A percentile compares a stretch with the other conserved stretches of the same genome.
Conservation (phyloP, 2,888 invertebrate species). For the Phlogophora meticulosa region DNA sequence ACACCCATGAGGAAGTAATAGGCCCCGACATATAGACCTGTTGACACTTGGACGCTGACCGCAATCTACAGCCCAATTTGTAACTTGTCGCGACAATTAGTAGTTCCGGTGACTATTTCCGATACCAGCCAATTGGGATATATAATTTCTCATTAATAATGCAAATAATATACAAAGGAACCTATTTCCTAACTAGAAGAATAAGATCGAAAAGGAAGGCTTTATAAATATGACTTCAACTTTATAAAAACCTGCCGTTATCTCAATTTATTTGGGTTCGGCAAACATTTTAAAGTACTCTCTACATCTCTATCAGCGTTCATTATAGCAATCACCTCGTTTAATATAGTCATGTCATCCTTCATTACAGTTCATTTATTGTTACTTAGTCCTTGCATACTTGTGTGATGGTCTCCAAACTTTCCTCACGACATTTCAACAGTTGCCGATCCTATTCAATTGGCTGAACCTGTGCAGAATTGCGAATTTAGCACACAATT, state of each 20-base stretch:
- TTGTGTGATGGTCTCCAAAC: too few species aligned
- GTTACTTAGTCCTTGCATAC: neutral
- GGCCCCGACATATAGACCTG: neutral
- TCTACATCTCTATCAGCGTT: neutral
- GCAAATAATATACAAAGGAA: slow-evolving; percentile 15
- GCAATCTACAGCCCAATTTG: slow-evolving; percentile 34
- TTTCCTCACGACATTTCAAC: neutral
- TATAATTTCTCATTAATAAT: slow-evolving; percentile 6
- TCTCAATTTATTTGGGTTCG: neutral
- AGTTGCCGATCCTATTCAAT: neutral
- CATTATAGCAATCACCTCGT: neutral
- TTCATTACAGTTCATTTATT: neutral
- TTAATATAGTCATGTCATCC: neutral
- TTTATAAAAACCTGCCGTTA: neutral
- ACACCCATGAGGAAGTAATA: neutral
- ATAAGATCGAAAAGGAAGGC: neutral
- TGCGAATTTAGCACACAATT: slow-evolving; percentile 25
- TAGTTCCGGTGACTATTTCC: slow-evolving; percentile 41
- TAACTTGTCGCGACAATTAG: slow-evolving; percentile 26
- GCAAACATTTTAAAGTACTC: neutral
- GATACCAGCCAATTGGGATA: slow-evolving; percentile 23
- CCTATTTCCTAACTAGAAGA: too few species aligned
- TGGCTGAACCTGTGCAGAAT: neutral
- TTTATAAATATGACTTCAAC: neutral
- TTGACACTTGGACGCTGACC: neutral